These are phyloP conservation scores for Drosophila planitibia DNA, from an alignment of 2,888 invertebrate genomes.

Conservation along the genomic window DNA sequence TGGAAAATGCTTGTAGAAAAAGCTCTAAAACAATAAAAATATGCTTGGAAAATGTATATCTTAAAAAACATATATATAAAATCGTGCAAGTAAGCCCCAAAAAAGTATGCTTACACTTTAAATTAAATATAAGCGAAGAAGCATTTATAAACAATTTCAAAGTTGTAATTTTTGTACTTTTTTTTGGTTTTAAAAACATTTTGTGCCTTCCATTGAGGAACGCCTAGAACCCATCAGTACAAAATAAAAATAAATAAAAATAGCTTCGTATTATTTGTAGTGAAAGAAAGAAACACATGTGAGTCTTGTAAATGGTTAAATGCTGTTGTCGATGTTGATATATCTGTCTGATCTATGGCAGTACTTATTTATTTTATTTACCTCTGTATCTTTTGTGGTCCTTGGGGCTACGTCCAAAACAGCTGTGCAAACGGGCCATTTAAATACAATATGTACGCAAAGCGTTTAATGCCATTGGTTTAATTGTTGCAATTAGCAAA, in stretches of 20 bases:
- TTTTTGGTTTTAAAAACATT: neutral
- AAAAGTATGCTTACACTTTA: neutral
- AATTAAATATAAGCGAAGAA: neutral
- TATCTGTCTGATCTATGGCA: slow-evolving; percentile 20
- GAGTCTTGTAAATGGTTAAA: slow-evolving; percentile 13
- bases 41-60: neutral
- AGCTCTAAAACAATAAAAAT: neutral
- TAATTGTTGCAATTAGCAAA: slow-evolving; percentile 62
- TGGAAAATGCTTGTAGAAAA: neutral
- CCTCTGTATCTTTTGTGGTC: slow-evolving; percentile 31
- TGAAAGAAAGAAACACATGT: slow-evolving; percentile 29
- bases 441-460: slow-evolving; percentile 33
- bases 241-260: too few relatives aligned
- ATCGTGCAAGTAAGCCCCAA: neutral
- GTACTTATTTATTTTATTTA: slow-evolving; percentile 13
- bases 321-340: neutral
- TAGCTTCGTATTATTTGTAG: neutral
- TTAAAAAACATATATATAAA: neutral
- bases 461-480: slow-evolving; percentile 44
- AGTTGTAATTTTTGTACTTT: neutral
- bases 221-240: neutral
- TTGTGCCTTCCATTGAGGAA: neutral
- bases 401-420: slow-evolving; percentile 39
- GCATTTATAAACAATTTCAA: neutral
- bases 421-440: slow-evolving; percentile 57